Percentiles rank a stretch among this genome's conserved stretches.
Evolutionary conservation across 2,797 vertebrate genomes (phyloP).

Genomic region (Anabacerthia variegaticeps): DNA sequence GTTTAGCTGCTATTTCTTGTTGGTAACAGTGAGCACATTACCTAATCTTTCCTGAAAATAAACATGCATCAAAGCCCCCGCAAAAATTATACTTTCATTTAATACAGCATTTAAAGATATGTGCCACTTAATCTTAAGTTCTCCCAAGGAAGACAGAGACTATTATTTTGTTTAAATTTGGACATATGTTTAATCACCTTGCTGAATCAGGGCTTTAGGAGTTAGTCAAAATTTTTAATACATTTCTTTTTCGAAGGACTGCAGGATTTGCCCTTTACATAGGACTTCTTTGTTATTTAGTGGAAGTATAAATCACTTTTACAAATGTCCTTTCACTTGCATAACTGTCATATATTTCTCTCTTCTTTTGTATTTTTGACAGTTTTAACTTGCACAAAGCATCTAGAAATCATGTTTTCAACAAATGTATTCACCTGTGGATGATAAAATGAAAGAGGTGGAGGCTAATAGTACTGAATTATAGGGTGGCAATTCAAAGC

Average conservation of each 20-base stretch:
- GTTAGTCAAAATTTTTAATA: background rate
- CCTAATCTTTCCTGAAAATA: background rate
- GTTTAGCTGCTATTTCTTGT: background rate
- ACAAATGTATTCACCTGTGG: slow-evolving; percentile 70
- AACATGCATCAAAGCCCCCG: background rate
- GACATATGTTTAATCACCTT: background rate
- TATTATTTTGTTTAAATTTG: background rate
- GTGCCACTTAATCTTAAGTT: background rate
- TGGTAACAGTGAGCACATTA: background rate
- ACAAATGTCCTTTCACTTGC: slow-evolving; percentile 66
- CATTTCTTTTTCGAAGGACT: background rate
- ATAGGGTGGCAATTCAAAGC: slow-evolving; percentile 65
- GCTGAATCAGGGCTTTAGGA: background rate
- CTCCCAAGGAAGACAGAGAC: background rate
- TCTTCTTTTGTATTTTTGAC: slow-evolving; percentile 66
- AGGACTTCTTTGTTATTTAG: slow-evolving; percentile 61
- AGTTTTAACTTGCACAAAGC: slow-evolving; percentile 64
- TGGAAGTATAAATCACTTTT: slow-evolving; percentile 66
- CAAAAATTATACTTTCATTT: background rate
- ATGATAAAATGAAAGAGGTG: slow-evolving; percentile 67
- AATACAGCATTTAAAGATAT: background rate
- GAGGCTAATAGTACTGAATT: slow-evolving; percentile 72
- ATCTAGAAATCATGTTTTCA: slow-evolving; percentile 67
- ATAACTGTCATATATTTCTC: slow-evolving; percentile 57
- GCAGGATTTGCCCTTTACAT: slow-evolving; percentile 60